Base-by-base conservation (phyloP, 35 echinoderm and acorn worm species). In the Holothuria glaberrima region DNA sequence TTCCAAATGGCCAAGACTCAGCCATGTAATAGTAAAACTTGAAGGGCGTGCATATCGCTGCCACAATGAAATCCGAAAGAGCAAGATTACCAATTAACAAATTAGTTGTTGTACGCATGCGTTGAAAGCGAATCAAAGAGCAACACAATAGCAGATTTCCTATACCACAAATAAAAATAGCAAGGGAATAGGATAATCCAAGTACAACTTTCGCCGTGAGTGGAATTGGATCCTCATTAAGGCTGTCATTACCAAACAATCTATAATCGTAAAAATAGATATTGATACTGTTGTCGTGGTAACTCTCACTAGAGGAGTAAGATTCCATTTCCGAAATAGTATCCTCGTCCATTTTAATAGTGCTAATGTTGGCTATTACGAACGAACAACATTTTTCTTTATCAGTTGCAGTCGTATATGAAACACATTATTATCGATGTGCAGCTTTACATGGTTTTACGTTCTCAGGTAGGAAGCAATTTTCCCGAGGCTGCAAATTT, bases 61-160 rank as follows among this genome's bases (percentile, higher is more conserved):
- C 96, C 0, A 98, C 90, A 25, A 98, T 38, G 66, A 98, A 98
- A 70, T 98, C 96, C 35, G 96, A 98, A 30, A 94, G 75, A 0
- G 96, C 96, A 46, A 98, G 82, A 82, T 98, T 98, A 7, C 96
- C 96, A 17, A 98, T 98, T 36, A 98, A 48, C 32, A 98, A 46
- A 58, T 98, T 98, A 2, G 96, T 98, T 20, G 91, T 94, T 5
- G 96, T 98, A 28, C 96, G 80, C 96, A 98, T 98, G n/a, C 96
- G 86, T 30, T 86, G 75, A 48, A 95, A 98, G 18, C 92, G 83
- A 34, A 90, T 75, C 24, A 98, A 89, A 25, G 94, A 94, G 84
- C 89, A 94, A 84, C 96, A 98, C 4, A 98, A 65, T 61, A 98
- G 61, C 13, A 98, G 88, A 58, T 98, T 98, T 4, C 96, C 96